These are phyloP conservation scores for Rhinogobius similis DNA, from an alignment of 2,113 vertebrate species.

Conservation along the genomic window DNA sequence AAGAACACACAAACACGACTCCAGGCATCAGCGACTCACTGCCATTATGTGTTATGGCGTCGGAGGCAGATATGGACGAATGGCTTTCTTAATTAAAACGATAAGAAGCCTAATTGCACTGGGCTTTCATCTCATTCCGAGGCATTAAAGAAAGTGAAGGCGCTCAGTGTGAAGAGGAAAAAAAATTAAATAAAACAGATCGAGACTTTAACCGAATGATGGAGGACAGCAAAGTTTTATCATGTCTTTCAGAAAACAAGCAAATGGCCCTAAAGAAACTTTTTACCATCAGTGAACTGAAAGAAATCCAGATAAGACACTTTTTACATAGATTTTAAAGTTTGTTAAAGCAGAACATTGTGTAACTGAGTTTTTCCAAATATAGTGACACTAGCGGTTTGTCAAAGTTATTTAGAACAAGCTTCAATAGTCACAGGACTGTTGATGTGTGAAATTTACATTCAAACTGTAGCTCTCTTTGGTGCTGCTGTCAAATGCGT, in stretches of 20 bases:
- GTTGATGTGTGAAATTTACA: conserved; percentile 15
- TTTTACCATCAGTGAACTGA: conserved; percentile 9
- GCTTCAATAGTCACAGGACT: conserved; percentile 22
- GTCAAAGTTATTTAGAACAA: conserved; percentile 11
- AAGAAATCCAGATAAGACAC: conserved; percentile 14
- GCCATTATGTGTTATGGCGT: conserved; percentile 75
- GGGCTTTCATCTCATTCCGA: conserved; percentile 75
- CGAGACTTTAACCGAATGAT: conserved; percentile 60
- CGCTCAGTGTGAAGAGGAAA: conserved; percentile 56
- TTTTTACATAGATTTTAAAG: conserved; percentile 15
- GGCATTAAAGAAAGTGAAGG: conserved; percentile 71
- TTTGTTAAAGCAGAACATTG: conserved; percentile 5
- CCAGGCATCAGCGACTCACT: conserved; percentile 70
- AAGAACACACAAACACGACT: conserved; percentile 45
- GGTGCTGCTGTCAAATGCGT: conserved; percentile 12
- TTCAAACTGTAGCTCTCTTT: conserved; percentile 15
- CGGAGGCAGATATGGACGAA: conserved; percentile 77
- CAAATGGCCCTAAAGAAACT: conserved; percentile 25
- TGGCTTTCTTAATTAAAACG: conserved; percentile 84
- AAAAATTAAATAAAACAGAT: conserved; percentile 63
- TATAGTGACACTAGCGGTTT: conserved; percentile 6
- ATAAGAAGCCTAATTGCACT: conserved; percentile 82
- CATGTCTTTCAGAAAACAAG: conserved; percentile 40
- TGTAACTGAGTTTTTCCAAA: background rate
- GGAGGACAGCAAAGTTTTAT: conserved; percentile 50